Evolutionary conservation across 2,113 vertebrate genomes (phyloP).

Genomic region (Semnornis frantzii): DNA sequence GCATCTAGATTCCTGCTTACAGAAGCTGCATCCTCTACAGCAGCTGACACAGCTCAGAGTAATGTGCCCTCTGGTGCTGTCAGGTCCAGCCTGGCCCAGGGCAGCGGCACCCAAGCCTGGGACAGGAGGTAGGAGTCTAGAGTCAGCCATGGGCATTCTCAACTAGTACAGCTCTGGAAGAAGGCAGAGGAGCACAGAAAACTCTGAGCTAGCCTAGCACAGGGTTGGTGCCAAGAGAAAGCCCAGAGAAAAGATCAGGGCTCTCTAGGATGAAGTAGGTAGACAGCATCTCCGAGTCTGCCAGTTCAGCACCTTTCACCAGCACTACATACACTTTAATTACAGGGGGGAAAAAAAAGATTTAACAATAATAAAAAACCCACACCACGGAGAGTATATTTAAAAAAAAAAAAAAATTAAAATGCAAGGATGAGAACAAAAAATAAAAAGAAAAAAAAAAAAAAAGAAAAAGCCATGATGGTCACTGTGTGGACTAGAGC

Average conservation of each 20-base stretch:
- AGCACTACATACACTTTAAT: conserved; percentile 59
- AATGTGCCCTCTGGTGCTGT: background rate
- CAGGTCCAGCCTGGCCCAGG: background rate
- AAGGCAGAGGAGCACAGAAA: background rate
- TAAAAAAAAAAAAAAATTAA: no score
- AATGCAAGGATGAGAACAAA: no score
- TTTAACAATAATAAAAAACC: no score
- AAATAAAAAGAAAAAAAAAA: no score
- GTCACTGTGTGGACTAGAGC: background rate
- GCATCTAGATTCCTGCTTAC: background rate
- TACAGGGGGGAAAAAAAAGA: background rate
- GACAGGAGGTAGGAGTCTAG: background rate
- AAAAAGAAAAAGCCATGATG: background rate
- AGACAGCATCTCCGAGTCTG: background rate
- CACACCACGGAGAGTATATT: no score
- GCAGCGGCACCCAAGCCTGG: background rate
- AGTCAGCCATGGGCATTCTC: background rate
- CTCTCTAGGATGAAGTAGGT: background rate
- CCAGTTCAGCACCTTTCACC: conserved; percentile 33
- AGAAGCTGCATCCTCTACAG: background rate
- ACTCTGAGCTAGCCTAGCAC: background rate
- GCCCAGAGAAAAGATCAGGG: background rate
- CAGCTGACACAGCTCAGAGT: background rate
- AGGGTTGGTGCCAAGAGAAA: background rate
- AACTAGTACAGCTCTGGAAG: background rate